phyloP scores from a whole-genome alignment of 2,113 vertebrate species.

The Xenopus borealis region DNA sequence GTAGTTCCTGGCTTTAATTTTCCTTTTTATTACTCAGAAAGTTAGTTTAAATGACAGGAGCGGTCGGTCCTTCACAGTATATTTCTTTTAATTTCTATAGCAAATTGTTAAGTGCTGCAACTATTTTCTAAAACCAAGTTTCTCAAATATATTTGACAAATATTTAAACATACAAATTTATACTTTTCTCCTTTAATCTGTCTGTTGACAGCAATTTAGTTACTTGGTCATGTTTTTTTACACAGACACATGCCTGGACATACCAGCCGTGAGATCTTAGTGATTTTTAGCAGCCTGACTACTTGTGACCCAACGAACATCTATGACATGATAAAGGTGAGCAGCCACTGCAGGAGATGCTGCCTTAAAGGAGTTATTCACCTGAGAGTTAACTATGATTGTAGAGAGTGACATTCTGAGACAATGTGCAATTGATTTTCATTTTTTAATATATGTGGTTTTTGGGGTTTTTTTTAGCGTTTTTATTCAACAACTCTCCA shows the following conservation, averaged over 20 bases:
- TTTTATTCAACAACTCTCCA: no score
- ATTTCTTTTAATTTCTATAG: no score
- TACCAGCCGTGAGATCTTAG: constrained; percentile 88
- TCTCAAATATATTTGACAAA: no score
- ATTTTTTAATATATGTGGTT: no score
- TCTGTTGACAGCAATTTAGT: not conserved
- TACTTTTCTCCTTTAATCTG: not conserved
- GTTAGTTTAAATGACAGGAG: no score
- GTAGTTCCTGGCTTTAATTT: constrained; percentile 48
- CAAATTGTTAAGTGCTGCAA: no score
- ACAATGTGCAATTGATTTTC: no score
- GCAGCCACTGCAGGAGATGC: not conserved
- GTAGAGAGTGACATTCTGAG: no score
- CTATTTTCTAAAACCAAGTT: no score
- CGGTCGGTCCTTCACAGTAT: no score
- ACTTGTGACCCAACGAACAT: constrained; percentile 96
- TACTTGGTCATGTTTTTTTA: constrained; percentile 27
- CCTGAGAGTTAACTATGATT: not conserved
- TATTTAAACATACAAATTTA: no score
- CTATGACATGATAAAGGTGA: constrained; percentile 90
- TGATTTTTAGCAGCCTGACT: constrained; percentile 94
- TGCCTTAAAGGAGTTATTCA: not conserved
- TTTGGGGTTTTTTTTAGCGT: no score
- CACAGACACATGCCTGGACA: constrained; percentile 94
- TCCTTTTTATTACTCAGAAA: not conserved